phyloP scores from a whole-genome alignment of 2,113 vertebrate genomes.

The Ellobius talpinus region DNA sequence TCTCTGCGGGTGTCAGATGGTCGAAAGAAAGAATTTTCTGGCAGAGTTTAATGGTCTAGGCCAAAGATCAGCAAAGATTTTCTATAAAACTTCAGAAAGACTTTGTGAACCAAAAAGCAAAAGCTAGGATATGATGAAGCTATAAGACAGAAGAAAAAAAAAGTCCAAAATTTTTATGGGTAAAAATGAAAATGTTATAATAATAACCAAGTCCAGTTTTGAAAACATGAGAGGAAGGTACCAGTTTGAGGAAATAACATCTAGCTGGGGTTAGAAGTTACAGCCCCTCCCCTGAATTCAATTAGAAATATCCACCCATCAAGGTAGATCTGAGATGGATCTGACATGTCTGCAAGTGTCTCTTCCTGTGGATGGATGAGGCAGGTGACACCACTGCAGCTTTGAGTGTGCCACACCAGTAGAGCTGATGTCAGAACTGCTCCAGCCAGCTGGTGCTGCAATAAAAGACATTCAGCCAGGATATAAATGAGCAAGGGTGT shows the following conservation, averaged over 20 bases:
- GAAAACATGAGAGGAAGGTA: neutral
- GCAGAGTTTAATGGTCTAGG: neutral
- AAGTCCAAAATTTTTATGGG: neutral
- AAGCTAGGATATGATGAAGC: neutral
- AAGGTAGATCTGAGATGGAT: neutral
- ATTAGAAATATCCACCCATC: neutral
- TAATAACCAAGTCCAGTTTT: neutral
- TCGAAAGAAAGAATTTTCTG: neutral
- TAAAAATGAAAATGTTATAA: conserved; percentile 2
- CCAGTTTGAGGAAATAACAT: neutral
- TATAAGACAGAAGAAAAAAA: neutral
- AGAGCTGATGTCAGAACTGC: rapidly evolving
- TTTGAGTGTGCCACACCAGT: rapidly evolving
- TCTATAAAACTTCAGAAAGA: neutral
- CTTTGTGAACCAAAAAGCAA: neutral
- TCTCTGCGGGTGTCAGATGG: neutral
- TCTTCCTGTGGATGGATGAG: rapidly evolving
- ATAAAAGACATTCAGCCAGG: neutral
- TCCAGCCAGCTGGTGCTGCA: rapidly evolving
- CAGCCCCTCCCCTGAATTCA: neutral
- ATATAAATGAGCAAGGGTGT: rapidly evolving
- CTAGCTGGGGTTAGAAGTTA: neutral
- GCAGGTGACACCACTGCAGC: rapidly evolving
- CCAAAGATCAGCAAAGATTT: neutral
- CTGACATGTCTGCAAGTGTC: neutral